These are phyloP conservation scores for Brachirus orientalis DNA, from an alignment of 2,113 vertebrate species.

Conservation along the genomic window DNA sequence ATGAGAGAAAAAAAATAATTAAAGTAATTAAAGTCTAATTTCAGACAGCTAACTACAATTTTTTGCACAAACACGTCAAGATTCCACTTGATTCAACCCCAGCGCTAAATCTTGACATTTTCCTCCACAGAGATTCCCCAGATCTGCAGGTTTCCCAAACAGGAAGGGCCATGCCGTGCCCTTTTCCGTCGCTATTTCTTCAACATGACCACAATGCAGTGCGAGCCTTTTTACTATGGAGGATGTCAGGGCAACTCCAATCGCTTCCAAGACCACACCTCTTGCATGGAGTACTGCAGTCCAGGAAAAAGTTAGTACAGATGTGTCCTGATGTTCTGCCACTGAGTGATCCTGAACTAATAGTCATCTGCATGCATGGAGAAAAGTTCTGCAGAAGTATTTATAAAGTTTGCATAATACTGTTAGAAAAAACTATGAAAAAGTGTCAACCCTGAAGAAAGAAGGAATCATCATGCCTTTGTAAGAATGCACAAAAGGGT, in stretches of 20 bases:
- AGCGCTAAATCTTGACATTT: background rate
- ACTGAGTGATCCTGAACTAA: no score
- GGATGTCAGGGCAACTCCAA: slow-evolving; percentile 85
- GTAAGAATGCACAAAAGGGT: background rate
- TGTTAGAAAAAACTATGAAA: no score
- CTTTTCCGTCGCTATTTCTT: slow-evolving; percentile 83
- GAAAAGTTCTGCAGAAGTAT: no score
- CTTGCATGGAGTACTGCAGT: slow-evolving; percentile 86
- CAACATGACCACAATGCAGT: slow-evolving; percentile 89
- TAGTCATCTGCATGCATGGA: no score
- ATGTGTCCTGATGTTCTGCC: background rate
- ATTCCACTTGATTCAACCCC: no score
- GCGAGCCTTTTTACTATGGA: slow-evolving; percentile 85
- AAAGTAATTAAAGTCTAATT: no score
- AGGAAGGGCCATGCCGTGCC: slow-evolving; percentile 78
- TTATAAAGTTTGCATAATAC: no score
- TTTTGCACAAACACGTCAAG: no score
- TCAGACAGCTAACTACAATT: no score
- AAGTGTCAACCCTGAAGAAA: background rate
- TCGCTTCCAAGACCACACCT: slow-evolving; percentile 79
- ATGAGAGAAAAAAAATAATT: no score
- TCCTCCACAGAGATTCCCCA: slow-evolving; percentile 85
- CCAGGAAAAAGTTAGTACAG: slow-evolving; percentile 83
- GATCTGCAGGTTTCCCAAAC: slow-evolving; percentile 84
- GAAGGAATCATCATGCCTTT: background rate